These are phyloP conservation scores for Endomychus coccineus DNA, from an alignment of 2,888 invertebrate genomes.

Conservation along the genomic window DNA sequence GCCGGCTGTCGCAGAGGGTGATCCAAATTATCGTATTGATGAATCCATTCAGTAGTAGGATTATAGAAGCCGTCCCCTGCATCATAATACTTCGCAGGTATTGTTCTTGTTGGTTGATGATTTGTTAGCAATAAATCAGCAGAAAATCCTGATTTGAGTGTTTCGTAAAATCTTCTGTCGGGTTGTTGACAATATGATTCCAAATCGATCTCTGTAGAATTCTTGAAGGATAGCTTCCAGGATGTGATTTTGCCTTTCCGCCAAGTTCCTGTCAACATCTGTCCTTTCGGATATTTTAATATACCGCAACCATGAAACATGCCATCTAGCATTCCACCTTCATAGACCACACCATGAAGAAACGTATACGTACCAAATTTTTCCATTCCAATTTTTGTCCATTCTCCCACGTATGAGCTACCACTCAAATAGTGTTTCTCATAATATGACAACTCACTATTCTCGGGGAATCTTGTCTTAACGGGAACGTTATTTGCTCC, in stretches of 20 bases:
- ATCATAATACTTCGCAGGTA: constrained; percentile 62
- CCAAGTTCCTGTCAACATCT: constrained; percentile 47
- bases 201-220: constrained; percentile 6
- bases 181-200: constrained; percentile 52
- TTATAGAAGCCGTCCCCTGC: constrained; percentile 67
- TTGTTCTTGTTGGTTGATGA: constrained; percentile 48
- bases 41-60: constrained; percentile 43
- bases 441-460: too few species aligned
- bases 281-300: constrained; percentile 55
- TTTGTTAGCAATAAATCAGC: constrained; percentile 56
- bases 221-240: constrained; percentile 41
- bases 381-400: constrained; percentile 54
- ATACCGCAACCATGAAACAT: constrained; percentile 62
- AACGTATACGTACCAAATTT: constrained; percentile 54
- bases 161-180: constrained; percentile 51
- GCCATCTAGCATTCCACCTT: constrained; percentile 60
- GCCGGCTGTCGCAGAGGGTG: too few species aligned
- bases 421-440: constrained; percentile 41
- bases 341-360: constrained; percentile 54
- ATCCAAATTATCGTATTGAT: too few species aligned
- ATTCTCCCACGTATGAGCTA: constrained; percentile 53
- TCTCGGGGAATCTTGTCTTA: too few species aligned
- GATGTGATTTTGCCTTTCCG: constrained; percentile 27
- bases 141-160: constrained; percentile 46
- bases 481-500: too few species aligned